Evolutionary conservation across 1,140 invertebrate species (phyloP), one percentile per base, ranked within the genome.

Genomic region (Drosophila auraria): DNA sequence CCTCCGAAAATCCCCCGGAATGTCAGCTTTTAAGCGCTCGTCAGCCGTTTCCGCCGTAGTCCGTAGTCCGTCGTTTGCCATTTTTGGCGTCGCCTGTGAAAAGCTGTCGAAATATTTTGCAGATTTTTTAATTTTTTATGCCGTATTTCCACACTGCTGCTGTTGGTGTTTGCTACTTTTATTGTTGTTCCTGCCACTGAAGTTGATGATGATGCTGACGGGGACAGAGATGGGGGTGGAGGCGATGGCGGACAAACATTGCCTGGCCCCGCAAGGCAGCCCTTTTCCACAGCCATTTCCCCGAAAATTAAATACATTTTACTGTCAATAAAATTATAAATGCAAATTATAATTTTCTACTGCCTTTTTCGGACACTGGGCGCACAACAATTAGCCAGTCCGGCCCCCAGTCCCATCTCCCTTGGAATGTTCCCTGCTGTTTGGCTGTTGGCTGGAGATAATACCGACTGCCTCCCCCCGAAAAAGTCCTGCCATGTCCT

Each of bases 301-400:
- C 68, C 64, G 63, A 86, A 87, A 89, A 89, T 89, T 89, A 89
- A 89, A 89, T 89, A 89, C 84, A 90, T 90, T 89, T 89, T 89
- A 89, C 80, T 89, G 84, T 89, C 84, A 89, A 89, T 89, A 89
- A 89, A 89, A 89, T 89, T 89, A 89, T 89, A 89, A 90, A 89
- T 89, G 84, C 84, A 89, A 89, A 89, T 90, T 89, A 89, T 89
- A 90, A 89, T 89, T 90, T 87, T 89, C 78, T 84, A 89, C 86
- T 84, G 86, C 84, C 86, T 68, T 82, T 54, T 78, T 83, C 56
- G 86, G 75, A 57, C 58, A 54, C 76, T 79, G 76, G 75, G 20
- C 65, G 75, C 75, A 47, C 65, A 78, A 79, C 84, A 87, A 87
- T 87, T 87, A 87, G 84, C 82, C 77, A 51, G 38, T 45, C 40